A percentile compares a stretch with the other conserved stretches of the same genome.
Conservation (phyloP, 1,140 invertebrate species). For the Drosophila oshimai region DNA sequence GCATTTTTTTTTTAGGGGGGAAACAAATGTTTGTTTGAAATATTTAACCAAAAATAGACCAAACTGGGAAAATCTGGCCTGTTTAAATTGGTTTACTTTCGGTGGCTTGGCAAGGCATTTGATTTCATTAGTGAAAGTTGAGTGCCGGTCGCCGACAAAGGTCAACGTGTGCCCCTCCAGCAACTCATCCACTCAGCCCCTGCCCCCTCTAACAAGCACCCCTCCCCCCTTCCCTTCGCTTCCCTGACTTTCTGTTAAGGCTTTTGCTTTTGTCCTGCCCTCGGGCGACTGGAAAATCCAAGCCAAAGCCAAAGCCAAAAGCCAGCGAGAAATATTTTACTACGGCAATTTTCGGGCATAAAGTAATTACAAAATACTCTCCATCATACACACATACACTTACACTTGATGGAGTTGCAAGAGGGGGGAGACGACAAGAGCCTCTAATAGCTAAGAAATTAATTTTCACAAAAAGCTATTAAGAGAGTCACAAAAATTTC, state of each 20-base stretch:
- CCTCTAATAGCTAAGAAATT: conserved; percentile 77
- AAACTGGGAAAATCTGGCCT: neutral
- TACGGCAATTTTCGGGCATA: conserved; percentile 75
- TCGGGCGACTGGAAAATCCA: conserved; percentile 24
- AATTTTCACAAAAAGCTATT: conserved; percentile 79
- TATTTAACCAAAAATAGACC: too few species aligned
- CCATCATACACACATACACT: conserved; percentile 27
- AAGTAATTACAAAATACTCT: conserved; percentile 79
- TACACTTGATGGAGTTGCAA: neutral
- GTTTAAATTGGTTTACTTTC: conserved; percentile 23
- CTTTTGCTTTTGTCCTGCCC: conserved; percentile 14
- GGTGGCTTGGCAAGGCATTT: conserved; percentile 49
- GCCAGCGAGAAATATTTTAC: conserved; percentile 66
- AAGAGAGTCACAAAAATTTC: conserved; percentile 78
- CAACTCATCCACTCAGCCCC: too few species aligned
- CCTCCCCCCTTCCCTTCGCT: neutral
- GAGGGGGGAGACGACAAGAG: conserved; percentile 16
- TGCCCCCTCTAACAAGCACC: neutral
- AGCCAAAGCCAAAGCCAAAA: conserved; percentile 52
- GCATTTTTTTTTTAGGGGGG: too few species aligned
- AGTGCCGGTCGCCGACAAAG: neutral
- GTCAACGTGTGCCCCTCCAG: neutral
- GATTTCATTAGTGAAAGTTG: conserved; percentile 63
- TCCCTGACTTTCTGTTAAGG: neutral
- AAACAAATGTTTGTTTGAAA: too few species aligned